Conservation (phyloP, 1,140 invertebrate species). For the Eumeta japonica region DNA sequence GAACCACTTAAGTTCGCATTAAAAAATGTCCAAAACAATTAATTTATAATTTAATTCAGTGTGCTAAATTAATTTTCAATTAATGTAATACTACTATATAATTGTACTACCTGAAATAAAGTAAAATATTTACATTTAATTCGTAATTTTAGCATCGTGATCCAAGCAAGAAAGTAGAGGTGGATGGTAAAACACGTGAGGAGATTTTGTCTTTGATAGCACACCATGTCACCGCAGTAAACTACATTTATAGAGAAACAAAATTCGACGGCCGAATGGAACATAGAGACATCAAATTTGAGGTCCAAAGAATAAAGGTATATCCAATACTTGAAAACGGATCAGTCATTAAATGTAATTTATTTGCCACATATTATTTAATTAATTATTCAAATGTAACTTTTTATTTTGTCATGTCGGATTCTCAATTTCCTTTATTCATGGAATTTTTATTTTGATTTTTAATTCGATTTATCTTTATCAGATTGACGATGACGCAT, state of each 20-base stretch:
- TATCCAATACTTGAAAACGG: background rate
- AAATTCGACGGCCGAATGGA: slow-evolving; percentile 85
- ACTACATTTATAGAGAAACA: slow-evolving; percentile 95
- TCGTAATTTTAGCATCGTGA: slow-evolving; percentile 62
- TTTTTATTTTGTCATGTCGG: slow-evolving; percentile 1
- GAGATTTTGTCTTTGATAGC: slow-evolving; percentile 97
- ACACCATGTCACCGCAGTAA: slow-evolving; percentile 97
- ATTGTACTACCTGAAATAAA: background rate
- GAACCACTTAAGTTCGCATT: background rate
- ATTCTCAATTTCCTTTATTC: no score
- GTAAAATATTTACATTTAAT: background rate
- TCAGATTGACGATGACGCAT: slow-evolving; percentile 82
- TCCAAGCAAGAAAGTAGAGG: slow-evolving; percentile 60
- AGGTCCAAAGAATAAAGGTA: slow-evolving; percentile 95
- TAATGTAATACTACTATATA: background rate
- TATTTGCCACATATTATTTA: background rate
- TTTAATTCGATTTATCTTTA: slow-evolving; percentile 4
- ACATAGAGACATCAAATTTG: slow-evolving; percentile 95
- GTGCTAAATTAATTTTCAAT: background rate
- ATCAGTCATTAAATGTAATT: background rate
- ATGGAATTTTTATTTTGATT: no score
- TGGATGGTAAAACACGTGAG: slow-evolving; percentile 85
- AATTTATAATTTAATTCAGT: slow-evolving; percentile 1
- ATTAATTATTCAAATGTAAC: background rate
- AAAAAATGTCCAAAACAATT: background rate